Base-by-base conservation (phyloP, 2,113 vertebrate genomes). In the Tamias sibiricus region DNA sequence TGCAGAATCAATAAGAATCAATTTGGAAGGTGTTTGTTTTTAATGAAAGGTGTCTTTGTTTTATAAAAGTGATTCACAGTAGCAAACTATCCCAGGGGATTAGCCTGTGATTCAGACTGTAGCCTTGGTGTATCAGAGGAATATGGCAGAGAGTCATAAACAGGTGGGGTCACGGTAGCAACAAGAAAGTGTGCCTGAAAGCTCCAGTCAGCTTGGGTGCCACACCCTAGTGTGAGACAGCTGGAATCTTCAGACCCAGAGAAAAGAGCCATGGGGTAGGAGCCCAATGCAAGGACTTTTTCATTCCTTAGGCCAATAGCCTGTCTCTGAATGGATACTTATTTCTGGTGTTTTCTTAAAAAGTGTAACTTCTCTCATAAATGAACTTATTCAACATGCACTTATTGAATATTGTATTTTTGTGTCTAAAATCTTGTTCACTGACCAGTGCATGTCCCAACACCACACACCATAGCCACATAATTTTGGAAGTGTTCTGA, bases 11-110 rank as follows among this genome's bases (percentile, higher is more conserved):
- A 71, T 4, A 84, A 47, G 80, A 75, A 84, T 69, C 74, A 87
- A 57, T 24, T 76, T 40, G 35, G 69, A 88, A 75, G 35, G 80
- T 24, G 7, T 57, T 87, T 79, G 52, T 71, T 14, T 40, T 89
- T 79, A 52, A 93, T 16, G 84, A 83, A 87, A 72, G 44, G 6
- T 16, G 4, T 44, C 92, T 81, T 94, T 95, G 85, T 94, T 91
- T 84, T 54, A 72, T 37, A 59, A 94, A 94, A 68, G 76, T 93
- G 96, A 97, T 80, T 97, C 93, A 92, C 32, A 35, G 44, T 28
- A 79, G 75, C 44, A 75, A 72, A 69, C 74, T 49, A 69, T 47
- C 28, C 72, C 79, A 80, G 20, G 8, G 17, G 8, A 40, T 89
- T 24, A 93, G 76, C 64, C 83, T 87, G 5, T 94, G 97, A 97